Base-by-base conservation (phyloP, 2,113 vertebrate genomes). In the Brachypodius melanocephalos region DNA sequence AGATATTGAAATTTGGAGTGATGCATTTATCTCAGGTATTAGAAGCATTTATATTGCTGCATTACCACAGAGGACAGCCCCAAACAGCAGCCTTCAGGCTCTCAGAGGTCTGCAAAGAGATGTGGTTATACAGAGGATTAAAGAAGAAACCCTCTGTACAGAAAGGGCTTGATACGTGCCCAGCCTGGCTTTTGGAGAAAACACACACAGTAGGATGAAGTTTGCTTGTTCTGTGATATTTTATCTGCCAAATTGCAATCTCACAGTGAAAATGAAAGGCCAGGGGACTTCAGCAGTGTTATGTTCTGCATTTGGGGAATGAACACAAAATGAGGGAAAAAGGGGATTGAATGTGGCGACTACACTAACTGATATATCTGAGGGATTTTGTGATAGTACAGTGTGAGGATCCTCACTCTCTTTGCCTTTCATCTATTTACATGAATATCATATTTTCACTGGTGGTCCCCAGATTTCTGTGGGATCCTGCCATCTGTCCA, bases 1-100 rank as follows among this genome's bases (percentile, higher is more conserved):
- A 95, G 94, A 95, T 80, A 78, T 12, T 78, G 88, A 97, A 96
- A 96, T 90, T 72, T 89, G 17, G 29, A 52, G 76, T 5, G 9
- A 93, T 87, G 63, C 40, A 58, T 85, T 96, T 91, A 86, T 94
- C 65, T 92, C 75, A 63, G 65, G 81, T 88, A 75, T 92, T 92
- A 91, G 55, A 85, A 95, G 72, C 69, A 88, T 79, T 89, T 71
- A 32, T 66, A 89, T 94, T 95, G 88, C 86, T 69, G 38, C 32
- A 57, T 91, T 93, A 95, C 85, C 89, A 89, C 94, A 96, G 68
- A 90, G 8, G 19, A 92, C 42, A 90, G 79, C 29, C 16, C 38
- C 68, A 96, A 93, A 79, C 9, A 77, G 75, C 54, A 90, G 90
- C 42, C 78, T 93, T 77, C 67, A 17, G 88, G 75, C 86, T 89